A percentile compares a stretch with the other conserved stretches of the same genome.
These are phyloP conservation scores for Cantharis flavilabris DNA, from an alignment of 2,888 invertebrate genomes.

Conservation along the genomic window DNA sequence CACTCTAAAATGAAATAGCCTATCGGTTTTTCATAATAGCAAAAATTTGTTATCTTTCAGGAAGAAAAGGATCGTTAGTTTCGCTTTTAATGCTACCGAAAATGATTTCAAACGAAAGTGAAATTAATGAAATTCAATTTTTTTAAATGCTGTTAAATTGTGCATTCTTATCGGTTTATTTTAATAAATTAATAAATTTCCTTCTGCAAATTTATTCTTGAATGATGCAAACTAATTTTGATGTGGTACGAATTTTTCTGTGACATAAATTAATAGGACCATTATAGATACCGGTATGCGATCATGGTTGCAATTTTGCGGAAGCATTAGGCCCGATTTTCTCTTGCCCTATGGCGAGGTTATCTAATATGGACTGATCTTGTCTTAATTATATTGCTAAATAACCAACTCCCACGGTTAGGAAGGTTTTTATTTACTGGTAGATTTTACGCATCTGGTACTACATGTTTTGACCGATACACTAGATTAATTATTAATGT, in stretches of 20 bases:
- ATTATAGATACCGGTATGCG: not conserved
- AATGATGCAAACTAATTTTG: not conserved
- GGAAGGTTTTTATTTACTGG: slow-evolving; percentile 14
- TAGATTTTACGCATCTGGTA: slow-evolving; percentile 16
- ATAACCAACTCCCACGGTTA: slow-evolving; percentile 32
- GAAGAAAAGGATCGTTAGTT: not conserved
- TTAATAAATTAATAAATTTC: not conserved
- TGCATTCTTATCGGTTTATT: not conserved
- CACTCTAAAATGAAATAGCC: not conserved
- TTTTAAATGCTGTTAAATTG: not conserved
- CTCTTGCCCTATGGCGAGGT: slow-evolving; percentile 35
- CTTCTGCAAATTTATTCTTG: not conserved
- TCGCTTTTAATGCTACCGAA: not conserved
- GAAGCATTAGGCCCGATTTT: slow-evolving; percentile 33
- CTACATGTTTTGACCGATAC: slow-evolving; percentile 2
- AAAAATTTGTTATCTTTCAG: too few relatives aligned
- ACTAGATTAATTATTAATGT: slow-evolving; percentile 15
- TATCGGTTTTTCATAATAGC: too few relatives aligned
- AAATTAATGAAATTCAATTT: not conserved
- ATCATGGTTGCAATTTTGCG: slow-evolving; percentile 19
- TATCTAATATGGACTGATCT: slow-evolving; percentile 31
- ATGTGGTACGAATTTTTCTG: not conserved
- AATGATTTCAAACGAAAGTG: not conserved
- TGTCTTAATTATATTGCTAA: slow-evolving; percentile 22
- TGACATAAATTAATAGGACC: not conserved